Percentiles rank a stretch among this genome's conserved stretches.
Conservation (phyloP, 2,113 vertebrate genomes). For the Grus americana region DNA sequence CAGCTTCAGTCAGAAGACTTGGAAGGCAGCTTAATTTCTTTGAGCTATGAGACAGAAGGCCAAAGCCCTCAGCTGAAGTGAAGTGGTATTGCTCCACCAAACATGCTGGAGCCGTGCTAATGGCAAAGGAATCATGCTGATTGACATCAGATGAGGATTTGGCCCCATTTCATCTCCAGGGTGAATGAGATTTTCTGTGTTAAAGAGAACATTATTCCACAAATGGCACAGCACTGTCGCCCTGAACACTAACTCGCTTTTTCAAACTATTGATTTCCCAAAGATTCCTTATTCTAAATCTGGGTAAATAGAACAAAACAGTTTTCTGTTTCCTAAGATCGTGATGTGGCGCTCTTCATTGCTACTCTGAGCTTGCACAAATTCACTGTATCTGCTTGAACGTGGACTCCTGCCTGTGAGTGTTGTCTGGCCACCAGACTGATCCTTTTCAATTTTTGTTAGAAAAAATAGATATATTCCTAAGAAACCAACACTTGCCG, state of each 20-base stretch:
- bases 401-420: neutral
- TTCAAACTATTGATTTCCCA: neutral
- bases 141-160: constrained; percentile 57
- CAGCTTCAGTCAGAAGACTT: neutral
- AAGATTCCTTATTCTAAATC: neutral
- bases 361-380: neutral
- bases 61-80: constrained; percentile 7
- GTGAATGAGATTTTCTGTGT: constrained; percentile 21
- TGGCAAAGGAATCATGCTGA: constrained; percentile 25
- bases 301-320: neutral
- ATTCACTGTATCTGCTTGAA: neutral
- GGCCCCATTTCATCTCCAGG: neutral
- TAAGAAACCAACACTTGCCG: neutral
- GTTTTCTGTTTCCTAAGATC: neutral
- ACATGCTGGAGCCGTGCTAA: constrained; percentile 25
- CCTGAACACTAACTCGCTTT: neutral
- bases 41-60: constrained; percentile 21
- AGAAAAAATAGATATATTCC: neutral
- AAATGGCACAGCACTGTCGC: neutral
- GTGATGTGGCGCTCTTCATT: neutral
- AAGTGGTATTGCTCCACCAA: constrained; percentile 37
- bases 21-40: constrained; percentile 17
- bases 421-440: neutral
- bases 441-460: neutral
- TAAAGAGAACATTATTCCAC: neutral